phyloP scores from a whole-genome alignment of 2,888 invertebrate species.

The Keiferia lycopersicella region DNA sequence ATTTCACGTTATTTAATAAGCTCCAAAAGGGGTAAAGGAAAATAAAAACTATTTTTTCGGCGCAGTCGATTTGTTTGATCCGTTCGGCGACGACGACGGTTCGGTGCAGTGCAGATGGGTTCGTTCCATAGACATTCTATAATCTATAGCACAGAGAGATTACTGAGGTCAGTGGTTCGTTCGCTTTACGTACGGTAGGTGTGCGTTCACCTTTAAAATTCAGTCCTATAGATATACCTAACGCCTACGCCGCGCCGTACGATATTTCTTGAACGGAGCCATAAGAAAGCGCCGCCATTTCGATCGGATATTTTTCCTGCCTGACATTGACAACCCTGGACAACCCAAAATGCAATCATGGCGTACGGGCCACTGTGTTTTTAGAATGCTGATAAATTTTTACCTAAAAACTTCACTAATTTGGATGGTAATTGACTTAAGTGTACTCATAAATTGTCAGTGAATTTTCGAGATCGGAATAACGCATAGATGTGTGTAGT shows the following conservation, averaged over 20 bases:
- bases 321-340: constrained; percentile 81
- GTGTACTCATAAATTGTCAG: constrained; percentile 72
- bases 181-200: too few species aligned
- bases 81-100: too few species aligned
- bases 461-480: constrained; percentile 63
- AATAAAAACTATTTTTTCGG: too few species aligned
- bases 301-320: constrained; percentile 27
- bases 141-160: too few species aligned
- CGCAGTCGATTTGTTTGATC: too few species aligned
- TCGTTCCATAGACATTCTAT: too few species aligned
- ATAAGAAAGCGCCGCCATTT: constrained; percentile 67
- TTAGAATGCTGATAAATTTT: constrained; percentile 82
- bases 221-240: too few species aligned
- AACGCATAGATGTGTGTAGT: constrained; percentile 77
- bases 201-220: background rate
- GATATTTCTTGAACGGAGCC: constrained; percentile 54
- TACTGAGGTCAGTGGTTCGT: too few species aligned
- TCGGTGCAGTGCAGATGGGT: too few species aligned
- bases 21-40: too few species aligned
- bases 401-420: constrained; percentile 80
- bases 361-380: constrained; percentile 82
- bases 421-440: constrained; percentile 70
- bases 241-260: background rate
- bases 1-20: too few species aligned
- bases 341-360: constrained; percentile 83